Evolutionary conservation across 2,888 invertebrate species (phyloP).

Genomic region (Lutraria lutraria): DNA sequence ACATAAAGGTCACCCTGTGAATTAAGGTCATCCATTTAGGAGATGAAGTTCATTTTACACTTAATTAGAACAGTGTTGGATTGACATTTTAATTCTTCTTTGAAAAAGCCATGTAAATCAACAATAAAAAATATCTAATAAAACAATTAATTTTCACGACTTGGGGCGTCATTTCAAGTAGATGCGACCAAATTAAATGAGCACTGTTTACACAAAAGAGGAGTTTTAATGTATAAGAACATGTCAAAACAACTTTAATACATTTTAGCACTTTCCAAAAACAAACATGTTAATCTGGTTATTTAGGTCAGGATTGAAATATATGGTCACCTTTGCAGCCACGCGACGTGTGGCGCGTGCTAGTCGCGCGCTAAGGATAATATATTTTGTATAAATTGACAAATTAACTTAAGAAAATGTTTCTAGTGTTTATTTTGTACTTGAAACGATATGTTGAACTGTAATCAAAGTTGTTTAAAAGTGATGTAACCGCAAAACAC

Average conservation of each 20-base stretch:
- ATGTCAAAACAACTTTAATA: not conserved
- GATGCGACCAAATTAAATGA: too few species aligned
- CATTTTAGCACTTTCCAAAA: not conserved
- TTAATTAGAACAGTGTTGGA: too few species aligned
- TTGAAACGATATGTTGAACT: not conserved
- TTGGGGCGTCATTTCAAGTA: too few species aligned
- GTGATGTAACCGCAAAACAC: constrained; percentile 8
- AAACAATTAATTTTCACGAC: too few species aligned
- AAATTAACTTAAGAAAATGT: not conserved
- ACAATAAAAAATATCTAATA: too few species aligned
- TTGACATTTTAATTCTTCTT: too few species aligned
- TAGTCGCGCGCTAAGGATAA: not conserved
- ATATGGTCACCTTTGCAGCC: constrained; percentile 7
- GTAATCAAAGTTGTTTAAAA: constrained; percentile 21
- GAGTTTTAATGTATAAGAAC: not conserved
- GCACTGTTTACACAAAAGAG: not conserved
- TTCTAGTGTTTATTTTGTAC: constrained; percentile 19
- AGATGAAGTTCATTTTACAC: too few species aligned
- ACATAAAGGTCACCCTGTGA: too few species aligned
- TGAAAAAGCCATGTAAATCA: too few species aligned
- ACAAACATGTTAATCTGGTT: not conserved
- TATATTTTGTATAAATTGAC: constrained; percentile 17
- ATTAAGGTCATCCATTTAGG: too few species aligned
- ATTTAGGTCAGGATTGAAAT: constrained; percentile 5
- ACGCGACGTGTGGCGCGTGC: constrained; percentile 26